Conservation (phyloP, 1,140 invertebrate species). For the Leptinotarsa undecemlineata region DNA sequence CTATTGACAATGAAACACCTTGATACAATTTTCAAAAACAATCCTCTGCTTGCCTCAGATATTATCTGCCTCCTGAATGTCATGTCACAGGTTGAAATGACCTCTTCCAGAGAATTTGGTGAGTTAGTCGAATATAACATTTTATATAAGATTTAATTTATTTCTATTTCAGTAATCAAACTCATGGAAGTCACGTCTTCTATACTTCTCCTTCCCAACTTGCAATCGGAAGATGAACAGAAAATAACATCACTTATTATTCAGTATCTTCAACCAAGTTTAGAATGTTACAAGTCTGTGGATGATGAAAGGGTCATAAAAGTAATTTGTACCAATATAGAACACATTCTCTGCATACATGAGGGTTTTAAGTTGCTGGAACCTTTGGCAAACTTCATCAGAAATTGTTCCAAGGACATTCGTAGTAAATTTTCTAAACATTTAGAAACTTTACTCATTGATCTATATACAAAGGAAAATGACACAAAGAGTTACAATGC, state of each 20-base stretch:
- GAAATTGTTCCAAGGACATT: slow-evolving; percentile 14
- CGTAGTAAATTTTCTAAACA: slow-evolving; percentile 1
- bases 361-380: slow-evolving; percentile 23
- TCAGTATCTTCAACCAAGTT: slow-evolving; percentile 27
- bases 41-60: slow-evolving; percentile 32
- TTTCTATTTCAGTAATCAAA: slow-evolving; percentile 32
- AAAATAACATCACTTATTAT: slow-evolving; percentile 25
- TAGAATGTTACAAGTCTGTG: slow-evolving; percentile 14
- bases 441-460: not conserved
- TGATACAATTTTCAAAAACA: slow-evolving; percentile 31
- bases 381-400: slow-evolving; percentile 12
- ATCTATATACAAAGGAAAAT: slow-evolving; percentile 13
- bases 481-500: slow-evolving; percentile 20
- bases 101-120: slow-evolving; percentile 30
- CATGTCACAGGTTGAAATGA: slow-evolving; percentile 28
- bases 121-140: slow-evolving; percentile 7
- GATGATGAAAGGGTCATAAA: slow-evolving; percentile 23
- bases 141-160: slow-evolving; percentile 12
- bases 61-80: slow-evolving; percentile 26
- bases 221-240: slow-evolving; percentile 27
- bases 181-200: slow-evolving; percentile 21
- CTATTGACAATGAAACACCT: slow-evolving; percentile 27
- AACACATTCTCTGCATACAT: slow-evolving; percentile 29
- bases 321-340: slow-evolving; percentile 31
- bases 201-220: slow-evolving; percentile 25